Conservation (phyloP, 2,888 invertebrate species). For the Zelleria hepariella region DNA sequence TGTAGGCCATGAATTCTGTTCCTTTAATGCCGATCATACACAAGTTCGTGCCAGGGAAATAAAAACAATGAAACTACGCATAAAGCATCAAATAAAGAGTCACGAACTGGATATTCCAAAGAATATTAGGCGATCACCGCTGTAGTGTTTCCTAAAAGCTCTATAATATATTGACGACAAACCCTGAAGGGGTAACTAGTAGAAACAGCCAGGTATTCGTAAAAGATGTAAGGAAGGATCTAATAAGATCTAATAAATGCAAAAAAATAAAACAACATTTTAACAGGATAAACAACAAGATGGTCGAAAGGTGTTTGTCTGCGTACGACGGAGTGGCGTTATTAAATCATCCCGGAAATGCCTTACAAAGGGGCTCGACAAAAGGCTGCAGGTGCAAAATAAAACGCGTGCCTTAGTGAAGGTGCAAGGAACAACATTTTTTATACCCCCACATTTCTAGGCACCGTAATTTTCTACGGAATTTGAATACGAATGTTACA, state of each 20-base stretch:
- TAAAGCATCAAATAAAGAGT: not conserved
- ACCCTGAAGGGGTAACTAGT: too few species aligned
- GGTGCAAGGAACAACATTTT: conserved; percentile 4
- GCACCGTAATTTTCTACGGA: not conserved
- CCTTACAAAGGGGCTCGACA: conserved; percentile 9
- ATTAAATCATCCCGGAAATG: conserved; percentile 8
- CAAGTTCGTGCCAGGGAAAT: not conserved
- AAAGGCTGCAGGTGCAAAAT: conserved; percentile 14
- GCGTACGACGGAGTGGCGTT: not conserved
- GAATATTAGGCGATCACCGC: too few species aligned
- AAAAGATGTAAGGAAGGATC: too few species aligned
- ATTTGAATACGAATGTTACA: not conserved
- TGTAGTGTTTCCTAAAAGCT: too few species aligned
- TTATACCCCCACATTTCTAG: not conserved
- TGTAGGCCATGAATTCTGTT: not conserved
- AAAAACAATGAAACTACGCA: not conserved
- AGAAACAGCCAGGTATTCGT: too few species aligned
- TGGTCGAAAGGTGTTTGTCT: not conserved
- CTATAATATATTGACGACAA: too few species aligned
- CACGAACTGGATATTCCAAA: not conserved
- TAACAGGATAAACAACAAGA: not conserved
- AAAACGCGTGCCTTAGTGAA: conserved; percentile 14
- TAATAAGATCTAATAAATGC: not conserved
- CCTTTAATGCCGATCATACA: not conserved
- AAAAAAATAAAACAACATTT: not conserved